phyloP scores from a whole-genome alignment of 2,888 invertebrate genomes.

The Coronaproctus castanopsis region DNA sequence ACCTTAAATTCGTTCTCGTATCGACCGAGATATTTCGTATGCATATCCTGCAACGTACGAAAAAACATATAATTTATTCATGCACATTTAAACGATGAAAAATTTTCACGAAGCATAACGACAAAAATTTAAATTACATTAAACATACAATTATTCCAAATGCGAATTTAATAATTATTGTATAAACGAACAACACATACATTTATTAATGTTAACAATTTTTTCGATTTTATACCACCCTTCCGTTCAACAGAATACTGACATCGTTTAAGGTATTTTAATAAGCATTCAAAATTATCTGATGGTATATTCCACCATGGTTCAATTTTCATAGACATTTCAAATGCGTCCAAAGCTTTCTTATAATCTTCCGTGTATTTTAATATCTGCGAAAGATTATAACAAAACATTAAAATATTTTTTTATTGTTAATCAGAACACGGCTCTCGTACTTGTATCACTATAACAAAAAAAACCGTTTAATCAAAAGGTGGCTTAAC shows the following conservation, averaged over 20 bases:
- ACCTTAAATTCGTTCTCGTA: slow-evolving; percentile 27
- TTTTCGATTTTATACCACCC: slow-evolving; percentile 54
- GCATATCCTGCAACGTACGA: slow-evolving; percentile 33
- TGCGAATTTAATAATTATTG: too few relatives aligned
- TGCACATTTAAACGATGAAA: too few relatives aligned
- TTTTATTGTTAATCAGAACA: too few relatives aligned
- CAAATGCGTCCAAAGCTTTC: slow-evolving; percentile 46
- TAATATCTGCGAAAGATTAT: slow-evolving; percentile 35
- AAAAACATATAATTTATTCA: slow-evolving; percentile 8
- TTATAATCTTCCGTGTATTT: slow-evolving; percentile 60
- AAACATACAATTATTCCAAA: too few relatives aligned
- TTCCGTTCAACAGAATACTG: slow-evolving; percentile 39
- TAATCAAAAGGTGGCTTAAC: too few relatives aligned
- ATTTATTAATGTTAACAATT: slow-evolving; percentile 44
- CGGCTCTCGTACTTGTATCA: too few relatives aligned
- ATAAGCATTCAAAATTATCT: slow-evolving; percentile 37
- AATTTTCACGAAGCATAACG: too few relatives aligned
- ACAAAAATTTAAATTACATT: too few relatives aligned
- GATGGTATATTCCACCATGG: slow-evolving; percentile 52
- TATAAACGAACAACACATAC: too few relatives aligned
- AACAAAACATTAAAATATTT: background rate
- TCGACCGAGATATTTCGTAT: slow-evolving; percentile 45
- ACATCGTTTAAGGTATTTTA: slow-evolving; percentile 42
- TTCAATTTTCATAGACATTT: slow-evolving; percentile 44
- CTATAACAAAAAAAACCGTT: too few relatives aligned